Evolutionary conservation across 2,888 invertebrate species (phyloP).

Genomic region (Xestia rhomboidea): DNA sequence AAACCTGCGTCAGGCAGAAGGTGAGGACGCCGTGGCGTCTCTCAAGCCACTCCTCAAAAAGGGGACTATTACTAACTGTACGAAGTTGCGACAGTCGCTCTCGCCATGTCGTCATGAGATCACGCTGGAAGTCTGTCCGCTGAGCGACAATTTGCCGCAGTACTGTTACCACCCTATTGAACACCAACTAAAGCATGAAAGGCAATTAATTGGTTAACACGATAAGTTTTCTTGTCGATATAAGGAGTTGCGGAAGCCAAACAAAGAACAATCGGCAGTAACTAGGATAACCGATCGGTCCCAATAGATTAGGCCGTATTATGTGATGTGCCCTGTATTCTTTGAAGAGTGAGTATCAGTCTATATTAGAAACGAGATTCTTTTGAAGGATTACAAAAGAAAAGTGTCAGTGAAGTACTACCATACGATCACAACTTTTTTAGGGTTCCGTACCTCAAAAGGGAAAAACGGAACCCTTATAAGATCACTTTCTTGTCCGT

Average conservation of each 20-base stretch:
- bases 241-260: constrained; percentile 15
- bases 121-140: too few relatives aligned
- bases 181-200: not conserved
- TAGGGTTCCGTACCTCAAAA: too few relatives aligned
- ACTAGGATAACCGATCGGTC: constrained; percentile 32
- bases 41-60: too few relatives aligned
- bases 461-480: too few relatives aligned
- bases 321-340: not conserved
- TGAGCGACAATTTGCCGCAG: too few relatives aligned
- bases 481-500: too few relatives aligned
- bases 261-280: constrained; percentile 16
- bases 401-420: not conserved
- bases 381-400: not conserved
- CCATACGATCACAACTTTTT: not conserved
- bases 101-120: too few relatives aligned
- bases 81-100: too few relatives aligned
- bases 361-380: not conserved
- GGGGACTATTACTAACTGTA: too few relatives aligned
- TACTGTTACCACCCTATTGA: not conserved
- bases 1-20: too few relatives aligned
- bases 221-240: constrained; percentile 27
- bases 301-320: constrained; percentile 14
- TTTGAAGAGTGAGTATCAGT: not conserved
- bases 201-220: constrained; percentile 12
- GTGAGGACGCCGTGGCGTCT: too few relatives aligned